Percentiles rank a stretch among this genome's conserved stretches.
These are phyloP conservation scores for Drosophila ustulata DNA, from an alignment of 2,888 invertebrate species.

Conservation along the genomic window DNA sequence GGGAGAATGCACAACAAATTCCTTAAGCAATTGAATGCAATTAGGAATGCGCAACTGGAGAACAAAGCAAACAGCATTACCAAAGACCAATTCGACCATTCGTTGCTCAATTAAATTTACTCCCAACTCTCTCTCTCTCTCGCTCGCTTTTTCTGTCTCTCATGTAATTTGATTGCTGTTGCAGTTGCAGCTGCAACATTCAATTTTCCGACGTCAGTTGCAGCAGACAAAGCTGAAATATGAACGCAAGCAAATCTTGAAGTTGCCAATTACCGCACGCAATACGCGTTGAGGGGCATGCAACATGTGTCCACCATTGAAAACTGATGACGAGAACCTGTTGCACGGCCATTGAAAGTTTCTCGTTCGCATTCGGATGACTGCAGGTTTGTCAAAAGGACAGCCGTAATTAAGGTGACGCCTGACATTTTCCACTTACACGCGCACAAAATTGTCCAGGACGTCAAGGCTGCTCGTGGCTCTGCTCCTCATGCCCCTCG, in stretches of 20 bases:
- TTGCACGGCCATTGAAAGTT: slow-evolving; percentile 29
- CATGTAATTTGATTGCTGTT: neutral
- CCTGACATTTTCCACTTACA: slow-evolving; percentile 5
- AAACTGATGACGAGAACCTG: slow-evolving; percentile 33
- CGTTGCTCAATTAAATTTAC: slow-evolving; percentile 10
- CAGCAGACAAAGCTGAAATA: neutral
- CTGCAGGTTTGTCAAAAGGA: slow-evolving; percentile 28
- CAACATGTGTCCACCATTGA: slow-evolving; percentile 36
- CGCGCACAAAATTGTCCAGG: neutral
- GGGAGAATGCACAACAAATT: neutral
- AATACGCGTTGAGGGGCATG: slow-evolving; percentile 18
- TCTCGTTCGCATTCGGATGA: slow-evolving; percentile 12
- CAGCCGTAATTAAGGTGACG: slow-evolving; percentile 27
- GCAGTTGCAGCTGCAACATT: slow-evolving; percentile 4
- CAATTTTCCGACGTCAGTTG: neutral
- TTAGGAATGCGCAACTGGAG: neutral
- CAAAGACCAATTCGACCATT: slow-evolving; percentile 10
- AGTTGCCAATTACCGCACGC: slow-evolving; percentile 24
- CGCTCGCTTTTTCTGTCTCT: neutral
- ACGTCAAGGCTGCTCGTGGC: neutral
- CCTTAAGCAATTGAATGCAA: neutral
- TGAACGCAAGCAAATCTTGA: slow-evolving; percentile 1
- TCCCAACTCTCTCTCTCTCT: neutral
- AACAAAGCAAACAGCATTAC: slow-evolving; percentile 8
- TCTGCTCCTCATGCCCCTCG: neutral